phyloP scores from a whole-genome alignment of 92 coral and sea anemone species.

The Nematostella vectensis region DNA sequence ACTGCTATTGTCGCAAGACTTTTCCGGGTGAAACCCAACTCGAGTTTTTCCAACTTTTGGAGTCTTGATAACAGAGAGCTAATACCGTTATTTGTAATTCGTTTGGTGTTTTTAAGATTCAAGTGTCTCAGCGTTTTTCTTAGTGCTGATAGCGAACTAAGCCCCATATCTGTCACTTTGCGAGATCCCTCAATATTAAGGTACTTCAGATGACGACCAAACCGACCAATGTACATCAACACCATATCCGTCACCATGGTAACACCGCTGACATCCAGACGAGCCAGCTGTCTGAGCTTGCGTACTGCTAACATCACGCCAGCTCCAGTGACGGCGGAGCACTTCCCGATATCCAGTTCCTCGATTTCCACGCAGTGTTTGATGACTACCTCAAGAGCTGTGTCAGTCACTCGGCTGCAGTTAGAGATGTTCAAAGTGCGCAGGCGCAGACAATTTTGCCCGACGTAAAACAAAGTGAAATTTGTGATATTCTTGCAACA shows the following conservation, averaged over 20 bases:
- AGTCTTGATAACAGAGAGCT: slow-evolving; percentile 39
- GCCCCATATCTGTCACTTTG: slow-evolving; percentile 53
- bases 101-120: slow-evolving; percentile 54
- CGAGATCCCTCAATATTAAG: slow-evolving; percentile 63
- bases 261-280: slow-evolving; percentile 45
- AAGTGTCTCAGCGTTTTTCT: slow-evolving; percentile 32
- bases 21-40: slow-evolving; percentile 57
- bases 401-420: slow-evolving; percentile 51
- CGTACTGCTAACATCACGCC: slow-evolving; percentile 43
- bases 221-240: slow-evolving; percentile 33
- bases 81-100: slow-evolving; percentile 52
- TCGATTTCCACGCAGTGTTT: slow-evolving; percentile 44
- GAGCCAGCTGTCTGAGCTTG: slow-evolving; percentile 28
- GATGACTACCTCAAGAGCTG: slow-evolving; percentile 57
- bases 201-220: slow-evolving; percentile 26
- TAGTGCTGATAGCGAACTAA: slow-evolving; percentile 32
- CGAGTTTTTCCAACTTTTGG: slow-evolving; percentile 35
- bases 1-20: slow-evolving; percentile 48
- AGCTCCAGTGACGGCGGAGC: slow-evolving; percentile 30
- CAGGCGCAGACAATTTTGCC: slow-evolving; percentile 56
- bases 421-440: slow-evolving; percentile 32
- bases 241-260: slow-evolving; percentile 35
- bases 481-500: slow-evolving; percentile 48
- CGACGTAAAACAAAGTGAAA: slow-evolving; percentile 46
- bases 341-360: slow-evolving; percentile 45